Base-by-base conservation (phyloP, 2,113 vertebrate genomes). In the Eonycteris spelaea region DNA sequence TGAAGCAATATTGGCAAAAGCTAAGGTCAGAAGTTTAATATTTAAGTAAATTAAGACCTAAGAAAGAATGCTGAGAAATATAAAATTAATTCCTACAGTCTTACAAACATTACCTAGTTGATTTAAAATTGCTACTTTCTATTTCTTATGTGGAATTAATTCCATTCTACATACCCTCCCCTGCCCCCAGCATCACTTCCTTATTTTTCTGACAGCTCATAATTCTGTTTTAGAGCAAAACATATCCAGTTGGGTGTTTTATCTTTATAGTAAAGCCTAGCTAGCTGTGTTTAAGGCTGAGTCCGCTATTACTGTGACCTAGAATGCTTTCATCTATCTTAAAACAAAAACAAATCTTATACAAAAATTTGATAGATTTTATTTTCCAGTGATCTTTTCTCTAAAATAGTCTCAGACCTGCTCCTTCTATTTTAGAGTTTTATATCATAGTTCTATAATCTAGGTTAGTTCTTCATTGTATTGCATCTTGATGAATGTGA, bases 41-140 rank as follows among this genome's bases (percentile, higher is more conserved):
- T 63, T 71, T 55, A 67, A 24, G 78, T 48, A 53, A 59, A 95
- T 51, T 43, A 87, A 2, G 45, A 91, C 73, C 78, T 92, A 75
- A 67, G 63, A 95, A 85, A 95, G 55, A 93, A 87, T 28, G 6
- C 61, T 82, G 12, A 92, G 16, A 67, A 95, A 94, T 78, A 74
- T 45, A 79, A n/a, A 67, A 78, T 51, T 86, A 97, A 43, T 77
- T 80, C 15, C 15, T 33, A 51, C 7, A 51, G 14, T 88, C 5
- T 19, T 15, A 3, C 68, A 67, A 80, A n/a, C 2, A 57, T 48
- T 12, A 24, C 1, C 19, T 84, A 45, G 3, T 48, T 83, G 16
- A 82, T 93, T 97, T 82, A 63, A 94, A 86, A 24, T 33, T 35
- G 10, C 15, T 83, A 35, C 38, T 90, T 78, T 83, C 0, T 55